Evolutionary conservation across 2,113 vertebrate genomes (phyloP).

Genomic region (Sterrhoptilus dennistouni): DNA sequence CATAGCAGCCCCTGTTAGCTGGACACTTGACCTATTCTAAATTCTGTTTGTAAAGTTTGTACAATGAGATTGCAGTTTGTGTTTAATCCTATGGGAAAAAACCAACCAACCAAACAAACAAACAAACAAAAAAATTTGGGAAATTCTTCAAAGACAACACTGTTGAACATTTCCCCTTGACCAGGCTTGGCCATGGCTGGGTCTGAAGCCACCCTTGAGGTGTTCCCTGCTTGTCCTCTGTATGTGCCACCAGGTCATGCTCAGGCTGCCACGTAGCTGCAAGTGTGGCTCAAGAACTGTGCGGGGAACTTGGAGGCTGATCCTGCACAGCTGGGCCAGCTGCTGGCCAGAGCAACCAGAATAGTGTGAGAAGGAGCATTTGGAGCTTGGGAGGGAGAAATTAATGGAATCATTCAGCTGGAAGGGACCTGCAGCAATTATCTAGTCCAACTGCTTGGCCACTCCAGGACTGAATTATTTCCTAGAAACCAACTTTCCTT

Average conservation of each 20-base stretch:
- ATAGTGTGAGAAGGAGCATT: background rate
- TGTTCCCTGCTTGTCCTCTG: background rate
- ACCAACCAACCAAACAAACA: background rate
- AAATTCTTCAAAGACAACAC: background rate
- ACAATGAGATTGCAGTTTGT: background rate
- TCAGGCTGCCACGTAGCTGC: background rate
- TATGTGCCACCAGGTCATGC: rapidly evolving
- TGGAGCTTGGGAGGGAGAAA: background rate
- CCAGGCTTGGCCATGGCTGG: background rate
- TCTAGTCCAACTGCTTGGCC: background rate
- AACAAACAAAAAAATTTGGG: no score
- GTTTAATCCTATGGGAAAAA: background rate
- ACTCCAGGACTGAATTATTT: background rate
- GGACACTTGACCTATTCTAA: background rate
- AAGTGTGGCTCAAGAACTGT: rapidly evolving
- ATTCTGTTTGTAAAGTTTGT: background rate
- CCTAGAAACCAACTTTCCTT: background rate
- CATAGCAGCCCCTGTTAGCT: rapidly evolving
- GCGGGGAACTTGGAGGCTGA: background rate
- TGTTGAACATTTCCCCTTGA: background rate
- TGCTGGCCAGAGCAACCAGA: background rate
- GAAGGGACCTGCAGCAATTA: background rate
- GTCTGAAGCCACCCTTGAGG: background rate
- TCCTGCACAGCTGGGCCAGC: background rate
- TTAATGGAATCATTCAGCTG: background rate